phyloP scores from a whole-genome alignment of 1,140 invertebrate species.

The Scaptomyza graminum region DNA sequence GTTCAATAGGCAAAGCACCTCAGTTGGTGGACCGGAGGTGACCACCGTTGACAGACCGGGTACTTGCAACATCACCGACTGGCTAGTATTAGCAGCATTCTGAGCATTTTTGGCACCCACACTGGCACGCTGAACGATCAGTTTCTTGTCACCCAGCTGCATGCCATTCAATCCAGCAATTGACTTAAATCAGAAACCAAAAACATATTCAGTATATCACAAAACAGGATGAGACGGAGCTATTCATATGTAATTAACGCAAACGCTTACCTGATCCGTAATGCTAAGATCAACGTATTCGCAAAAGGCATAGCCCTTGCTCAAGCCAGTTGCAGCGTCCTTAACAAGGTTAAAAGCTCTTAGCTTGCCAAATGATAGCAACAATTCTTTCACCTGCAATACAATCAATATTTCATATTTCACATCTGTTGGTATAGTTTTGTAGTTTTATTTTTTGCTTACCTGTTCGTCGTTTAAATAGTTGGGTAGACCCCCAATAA shows the following conservation, averaged over 20 bases:
- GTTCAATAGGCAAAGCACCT: conserved; percentile 98
- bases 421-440: not conserved
- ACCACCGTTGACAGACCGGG: conserved; percentile 95
- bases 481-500: conserved; percentile 99
- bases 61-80: conserved; percentile 90
- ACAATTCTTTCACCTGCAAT: conserved; percentile 95
- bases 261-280: conserved; percentile 94
- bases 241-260: not conserved
- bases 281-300: conserved; percentile 99
- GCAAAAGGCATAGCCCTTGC: conserved; percentile 99
- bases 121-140: conserved; percentile 98
- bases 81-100: conserved; percentile 88
- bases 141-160: conserved; percentile 99
- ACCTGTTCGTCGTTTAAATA: conserved; percentile 99
- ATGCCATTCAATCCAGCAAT: conserved; percentile 99
- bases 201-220: conserved; percentile 7
- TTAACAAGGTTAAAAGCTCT: conserved; percentile 99
- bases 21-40: conserved; percentile 95
- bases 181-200: conserved; percentile 86
- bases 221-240: not conserved
- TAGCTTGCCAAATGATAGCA: conserved; percentile 98
- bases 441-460: conserved; percentile 82
- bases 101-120: conserved; percentile 97
- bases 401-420: not conserved
- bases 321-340: conserved; percentile 97